phyloP scores from a whole-genome alignment of 2,888 invertebrate genomes.

The Nomada lathburiana region DNA sequence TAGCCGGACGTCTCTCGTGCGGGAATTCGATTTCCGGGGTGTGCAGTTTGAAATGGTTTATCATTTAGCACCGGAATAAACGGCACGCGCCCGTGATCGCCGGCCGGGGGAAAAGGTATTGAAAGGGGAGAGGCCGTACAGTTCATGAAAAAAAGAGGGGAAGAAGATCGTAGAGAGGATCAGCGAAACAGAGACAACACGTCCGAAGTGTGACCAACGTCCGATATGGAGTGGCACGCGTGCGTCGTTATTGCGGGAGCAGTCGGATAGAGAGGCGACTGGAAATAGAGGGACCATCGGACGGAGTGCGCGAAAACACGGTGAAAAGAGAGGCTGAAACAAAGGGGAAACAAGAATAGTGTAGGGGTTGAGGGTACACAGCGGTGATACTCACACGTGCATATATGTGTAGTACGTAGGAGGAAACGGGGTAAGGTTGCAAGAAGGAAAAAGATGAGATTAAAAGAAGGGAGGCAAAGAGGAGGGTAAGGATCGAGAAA shows the following conservation, averaged over 20 bases:
- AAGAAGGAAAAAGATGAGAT: constrained; percentile 36
- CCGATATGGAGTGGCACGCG: constrained; percentile 58
- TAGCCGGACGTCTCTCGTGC: not conserved
- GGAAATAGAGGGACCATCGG: constrained; percentile 36
- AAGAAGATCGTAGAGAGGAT: not conserved
- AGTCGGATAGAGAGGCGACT: constrained; percentile 41
- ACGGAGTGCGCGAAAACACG: constrained; percentile 12
- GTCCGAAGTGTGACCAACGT: constrained; percentile 53
- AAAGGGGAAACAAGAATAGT: constrained; percentile 18
- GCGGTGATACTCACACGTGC: not conserved
- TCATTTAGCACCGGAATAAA: constrained; percentile 21
- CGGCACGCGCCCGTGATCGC: constrained; percentile 36
- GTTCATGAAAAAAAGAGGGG: not conserved
- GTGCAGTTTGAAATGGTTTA: not conserved
- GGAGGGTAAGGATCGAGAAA: constrained; percentile 41
- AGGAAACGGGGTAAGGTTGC: constrained; percentile 17
- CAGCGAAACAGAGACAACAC: constrained; percentile 20
- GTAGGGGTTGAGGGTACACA: not conserved
- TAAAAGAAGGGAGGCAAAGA: constrained; percentile 7
- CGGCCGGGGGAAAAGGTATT: not conserved
- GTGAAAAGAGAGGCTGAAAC: constrained; percentile 25
- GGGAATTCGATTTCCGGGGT: constrained; percentile 44
- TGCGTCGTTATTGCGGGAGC: constrained; percentile 56
- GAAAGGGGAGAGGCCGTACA: not conserved
- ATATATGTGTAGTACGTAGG: not conserved